Base-by-base conservation (phyloP, 2,888 invertebrate species). In the Rotaria macrura region DNA sequence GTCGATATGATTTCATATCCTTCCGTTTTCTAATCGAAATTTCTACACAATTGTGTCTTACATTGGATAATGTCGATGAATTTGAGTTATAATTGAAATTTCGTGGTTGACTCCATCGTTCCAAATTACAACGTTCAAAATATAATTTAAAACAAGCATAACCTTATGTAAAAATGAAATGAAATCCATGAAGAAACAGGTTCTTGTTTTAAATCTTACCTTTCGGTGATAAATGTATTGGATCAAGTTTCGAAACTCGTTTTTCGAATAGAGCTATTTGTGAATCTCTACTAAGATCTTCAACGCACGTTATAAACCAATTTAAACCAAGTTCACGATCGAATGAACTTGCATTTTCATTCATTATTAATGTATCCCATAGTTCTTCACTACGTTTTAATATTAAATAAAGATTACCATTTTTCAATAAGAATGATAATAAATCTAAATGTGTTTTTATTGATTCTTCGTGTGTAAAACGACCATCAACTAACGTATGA, bases 321-420 rank as follows among this genome's bases (percentile, higher is more conserved):
- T 91, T 90, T 88, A 91, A 92, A 87, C 92, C 85, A 85, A 91
- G 91, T 90, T 92, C 91, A 87, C 89, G 89, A 87, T 92, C 92
- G 89, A 90, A 90, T 52, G 89, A 89, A 87, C 91, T 91, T 34
- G 91, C 90, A 84, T 90, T 90, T 14, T 89, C 88, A 87, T 90
- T 91, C 43, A 89, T 89, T 12, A 91, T 90, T 84, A 92, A 89
- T 7, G 90, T 90, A 83, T 90, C 89, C 92, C 92, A 92, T 85
- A 92, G 89, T 87, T 92, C 92, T 84, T 91, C 89, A 49, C 91
- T 91, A 84, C 91, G 88, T 86, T 89, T 89, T 90, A 91, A 91
- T n/a, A 90, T 89, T 84, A 92, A 88, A 88, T 91, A 92, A 47
- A 92, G 88, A 54, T 90, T 90, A 23, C 91, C 91, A 86, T 92